Evolutionary conservation across 1,140 invertebrate genomes (phyloP), one percentile per base, ranked within the genome.

Genomic region (Drosophila tsacasi): DNA sequence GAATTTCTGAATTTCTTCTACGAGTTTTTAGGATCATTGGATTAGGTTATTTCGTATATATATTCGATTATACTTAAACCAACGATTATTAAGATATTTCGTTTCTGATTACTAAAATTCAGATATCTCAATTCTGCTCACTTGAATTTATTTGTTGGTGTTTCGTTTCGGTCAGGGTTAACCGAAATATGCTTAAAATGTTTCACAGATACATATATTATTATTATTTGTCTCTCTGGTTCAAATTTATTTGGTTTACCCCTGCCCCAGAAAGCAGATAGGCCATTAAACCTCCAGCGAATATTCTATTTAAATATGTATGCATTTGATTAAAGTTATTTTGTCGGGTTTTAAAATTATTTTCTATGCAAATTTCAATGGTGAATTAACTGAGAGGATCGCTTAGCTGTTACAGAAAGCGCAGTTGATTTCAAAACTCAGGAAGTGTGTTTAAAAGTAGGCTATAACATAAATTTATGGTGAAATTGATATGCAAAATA

Each of bases 291-390:
- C 37, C 35, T 35, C 27, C 47, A 65, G 61, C 65, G 63, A 54
- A 67, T 57, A 57, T 32, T 67, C 17, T 27, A 44, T 32, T 67
- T 42, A 35, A 68, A 68, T 52, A 67, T 69, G 63, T 44, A 69
- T 69, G 62, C 67, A 67, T 67, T 69, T 69, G 63, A 69, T 69
- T 69, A 69, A 68, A 69, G 63, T 67, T 44, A 42, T 42, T 67
- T 69, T 32, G 37, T 67, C 32, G 32, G 21, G 5, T 47, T 67
- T 67, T 67, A 17, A 21, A 44, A 66, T 68, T 68, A 66, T 68
- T 66, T 68, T 66, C 61, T 35, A 69, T 67, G 64, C 62, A 66
- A 66, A 69, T 66, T 32, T 52, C n/a, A 17, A 3, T 25, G 17
- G 27, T 68, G 35, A 23, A 42, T 12, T 21, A 13, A 27, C 21